Percentiles rank a stretch among this genome's conserved stretches.
Evolutionary conservation across 1,140 invertebrate genomes (phyloP).

Genomic region (Hylaeus volcanicus): DNA sequence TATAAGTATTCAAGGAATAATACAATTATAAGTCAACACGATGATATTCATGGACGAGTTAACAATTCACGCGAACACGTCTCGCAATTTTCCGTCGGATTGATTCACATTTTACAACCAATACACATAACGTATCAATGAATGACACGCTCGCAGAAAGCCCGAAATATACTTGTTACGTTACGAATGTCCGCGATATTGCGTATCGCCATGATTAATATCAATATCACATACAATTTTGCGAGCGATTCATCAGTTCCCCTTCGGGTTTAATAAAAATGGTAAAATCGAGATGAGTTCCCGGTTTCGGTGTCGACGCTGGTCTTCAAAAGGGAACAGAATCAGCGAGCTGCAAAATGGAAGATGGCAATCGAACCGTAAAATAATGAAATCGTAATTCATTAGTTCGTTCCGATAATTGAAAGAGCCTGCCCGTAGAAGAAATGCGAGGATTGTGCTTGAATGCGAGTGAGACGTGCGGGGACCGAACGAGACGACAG

Average conservation of each 20-base stretch:
- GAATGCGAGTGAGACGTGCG: neutral
- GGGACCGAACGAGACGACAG: neutral
- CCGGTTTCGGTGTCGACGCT: neutral
- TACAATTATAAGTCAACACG: too few relatives aligned
- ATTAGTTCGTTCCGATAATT: conserved; percentile 21
- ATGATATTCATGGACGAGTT: too few relatives aligned
- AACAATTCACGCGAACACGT: too few relatives aligned
- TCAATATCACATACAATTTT: too few relatives aligned
- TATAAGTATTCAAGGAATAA: too few relatives aligned
- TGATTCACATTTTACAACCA: too few relatives aligned
- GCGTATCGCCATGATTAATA: too few relatives aligned
- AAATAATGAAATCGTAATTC: conserved; percentile 32
- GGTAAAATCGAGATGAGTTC: conserved; percentile 10
- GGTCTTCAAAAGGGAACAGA: conserved; percentile 13
- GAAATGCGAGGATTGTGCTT: conserved; percentile 1
- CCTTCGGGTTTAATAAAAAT: conserved; percentile 64
- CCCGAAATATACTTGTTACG: too few relatives aligned
- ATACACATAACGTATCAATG: too few relatives aligned
- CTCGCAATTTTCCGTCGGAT: too few relatives aligned
- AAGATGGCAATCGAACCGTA: conserved; percentile 9
- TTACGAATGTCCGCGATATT: too few relatives aligned
- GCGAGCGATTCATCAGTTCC: neutral
- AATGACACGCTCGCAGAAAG: too few relatives aligned
- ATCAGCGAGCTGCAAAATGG: neutral
- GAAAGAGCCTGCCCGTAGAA: neutral